Conservation (phyloP, 2,113 vertebrate genomes). For the Heloderma charlesbogerti region DNA sequence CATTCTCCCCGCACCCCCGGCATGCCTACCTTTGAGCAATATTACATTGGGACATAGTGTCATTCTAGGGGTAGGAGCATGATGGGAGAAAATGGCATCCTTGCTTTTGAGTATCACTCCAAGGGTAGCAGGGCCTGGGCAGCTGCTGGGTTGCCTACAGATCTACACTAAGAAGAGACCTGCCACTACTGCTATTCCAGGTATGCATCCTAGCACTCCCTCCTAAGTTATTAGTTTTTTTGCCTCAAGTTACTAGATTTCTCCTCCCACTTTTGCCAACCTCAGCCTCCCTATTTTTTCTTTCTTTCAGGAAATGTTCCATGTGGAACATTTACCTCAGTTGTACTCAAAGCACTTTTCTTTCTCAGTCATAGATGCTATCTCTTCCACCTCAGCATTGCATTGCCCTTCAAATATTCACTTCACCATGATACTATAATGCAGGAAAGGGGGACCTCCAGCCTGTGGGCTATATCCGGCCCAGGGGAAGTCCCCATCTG, state of each 20-base stretch:
- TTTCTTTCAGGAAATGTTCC: background rate
- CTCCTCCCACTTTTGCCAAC: too few relatives aligned
- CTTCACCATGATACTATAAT: background rate
- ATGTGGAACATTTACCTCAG: background rate
- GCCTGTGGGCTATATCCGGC: too few relatives aligned
- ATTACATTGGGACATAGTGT: background rate
- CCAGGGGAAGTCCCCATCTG: too few relatives aligned
- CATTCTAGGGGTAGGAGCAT: background rate
- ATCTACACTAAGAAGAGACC: background rate
- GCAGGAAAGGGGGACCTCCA: too few relatives aligned
- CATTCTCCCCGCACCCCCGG: too few relatives aligned
- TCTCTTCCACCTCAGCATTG: background rate
- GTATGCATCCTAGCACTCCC: background rate
- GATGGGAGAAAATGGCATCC: background rate
- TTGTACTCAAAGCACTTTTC: background rate
- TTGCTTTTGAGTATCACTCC: too few relatives aligned
- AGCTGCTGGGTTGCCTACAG: background rate
- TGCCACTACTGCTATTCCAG: background rate
- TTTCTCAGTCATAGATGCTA: too few relatives aligned
- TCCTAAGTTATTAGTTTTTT: background rate
- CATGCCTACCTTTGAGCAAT: background rate
- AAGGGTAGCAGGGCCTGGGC: background rate
- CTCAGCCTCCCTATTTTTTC: too few relatives aligned
- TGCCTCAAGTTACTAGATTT: background rate
- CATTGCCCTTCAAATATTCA: background rate